Percentiles rank a stretch among this genome's conserved stretches.
Evolutionary conservation across 1,140 invertebrate genomes (phyloP).

Genomic region (Rhagoletis pomonella): DNA sequence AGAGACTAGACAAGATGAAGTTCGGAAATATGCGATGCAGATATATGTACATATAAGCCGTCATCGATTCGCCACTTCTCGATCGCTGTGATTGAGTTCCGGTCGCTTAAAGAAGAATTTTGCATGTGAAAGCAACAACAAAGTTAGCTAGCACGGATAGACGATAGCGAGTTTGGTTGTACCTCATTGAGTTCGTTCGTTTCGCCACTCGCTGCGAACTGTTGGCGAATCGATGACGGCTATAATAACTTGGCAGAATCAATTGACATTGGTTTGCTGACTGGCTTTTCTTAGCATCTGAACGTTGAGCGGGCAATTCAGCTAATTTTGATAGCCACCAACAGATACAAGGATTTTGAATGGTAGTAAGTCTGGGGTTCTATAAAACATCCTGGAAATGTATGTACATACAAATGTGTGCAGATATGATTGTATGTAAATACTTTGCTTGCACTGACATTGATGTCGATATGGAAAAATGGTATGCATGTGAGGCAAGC

Average conservation of each 20-base stretch:
- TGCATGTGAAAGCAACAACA: too few species aligned
- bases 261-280: neutral
- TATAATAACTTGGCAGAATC: slow-evolving; percentile 38
- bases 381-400: neutral
- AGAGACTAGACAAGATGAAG: neutral
- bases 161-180: too few species aligned
- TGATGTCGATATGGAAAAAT: neutral
- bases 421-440: neutral
- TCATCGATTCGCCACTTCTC: too few species aligned
- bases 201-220: too few species aligned
- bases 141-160: too few species aligned
- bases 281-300: neutral
- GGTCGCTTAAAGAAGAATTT: too few species aligned
- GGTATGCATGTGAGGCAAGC: neutral
- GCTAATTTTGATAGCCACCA: slow-evolving; percentile 31
- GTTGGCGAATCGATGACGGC: neutral
- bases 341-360: neutral
- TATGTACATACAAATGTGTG: neutral
- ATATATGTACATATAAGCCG: too few species aligned
- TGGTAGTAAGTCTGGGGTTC: neutral
- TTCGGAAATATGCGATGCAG: too few species aligned
- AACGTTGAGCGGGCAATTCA: neutral
- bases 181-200: too few species aligned
- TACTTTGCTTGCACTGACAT: neutral
- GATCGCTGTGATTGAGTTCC: too few species aligned